Conservation (phyloP, 2,797 vertebrate genomes). For the Toxotes lorentzi region DNA sequence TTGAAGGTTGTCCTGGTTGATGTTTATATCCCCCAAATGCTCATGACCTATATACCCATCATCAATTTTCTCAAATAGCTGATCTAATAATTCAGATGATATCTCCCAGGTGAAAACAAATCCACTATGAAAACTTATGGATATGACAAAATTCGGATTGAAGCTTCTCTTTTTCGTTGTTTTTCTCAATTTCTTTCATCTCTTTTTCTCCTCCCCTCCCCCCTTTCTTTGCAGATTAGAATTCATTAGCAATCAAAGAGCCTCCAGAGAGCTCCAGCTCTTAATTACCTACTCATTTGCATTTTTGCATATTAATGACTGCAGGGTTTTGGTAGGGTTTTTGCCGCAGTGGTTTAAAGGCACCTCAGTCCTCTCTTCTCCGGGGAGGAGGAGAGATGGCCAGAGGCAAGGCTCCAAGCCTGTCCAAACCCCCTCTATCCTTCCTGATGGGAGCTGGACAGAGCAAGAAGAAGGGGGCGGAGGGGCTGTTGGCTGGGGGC, state of each 20-base stretch:
- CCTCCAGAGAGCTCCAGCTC: constrained; percentile 90
- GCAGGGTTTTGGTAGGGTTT: constrained; percentile 88
- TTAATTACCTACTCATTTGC: constrained; percentile 97
- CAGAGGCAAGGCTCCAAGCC: constrained; percentile 83
- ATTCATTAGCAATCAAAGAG: constrained; percentile 93
- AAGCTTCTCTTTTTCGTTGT: constrained; percentile 77
- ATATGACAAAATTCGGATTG: constrained; percentile 56
- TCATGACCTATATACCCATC: constrained; percentile 5
- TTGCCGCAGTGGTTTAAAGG: constrained; percentile 91
- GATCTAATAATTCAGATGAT: constrained; percentile 29
- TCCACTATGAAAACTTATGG: constrained; percentile 60
- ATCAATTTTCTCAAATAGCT: constrained; percentile 28
- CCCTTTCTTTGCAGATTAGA: constrained; percentile 90
- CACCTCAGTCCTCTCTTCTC: constrained; percentile 86
- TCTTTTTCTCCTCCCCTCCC: constrained; percentile 81
- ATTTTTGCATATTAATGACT: constrained; percentile 98
- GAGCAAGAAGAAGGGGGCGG: constrained; percentile 40
- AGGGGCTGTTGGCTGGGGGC: constrained; percentile 62
- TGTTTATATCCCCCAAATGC: constrained; percentile 34
- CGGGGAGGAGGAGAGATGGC: constrained; percentile 83
- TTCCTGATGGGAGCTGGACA: constrained; percentile 76
- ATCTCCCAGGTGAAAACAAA: constrained; percentile 47
- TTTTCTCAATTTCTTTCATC: constrained; percentile 85
- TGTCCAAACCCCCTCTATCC: constrained; percentile 68
- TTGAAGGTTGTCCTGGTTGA: constrained; percentile 29